Evolutionary conservation across 2,888 invertebrate genomes (phyloP).

Genomic region (Brachycybe producta): DNA sequence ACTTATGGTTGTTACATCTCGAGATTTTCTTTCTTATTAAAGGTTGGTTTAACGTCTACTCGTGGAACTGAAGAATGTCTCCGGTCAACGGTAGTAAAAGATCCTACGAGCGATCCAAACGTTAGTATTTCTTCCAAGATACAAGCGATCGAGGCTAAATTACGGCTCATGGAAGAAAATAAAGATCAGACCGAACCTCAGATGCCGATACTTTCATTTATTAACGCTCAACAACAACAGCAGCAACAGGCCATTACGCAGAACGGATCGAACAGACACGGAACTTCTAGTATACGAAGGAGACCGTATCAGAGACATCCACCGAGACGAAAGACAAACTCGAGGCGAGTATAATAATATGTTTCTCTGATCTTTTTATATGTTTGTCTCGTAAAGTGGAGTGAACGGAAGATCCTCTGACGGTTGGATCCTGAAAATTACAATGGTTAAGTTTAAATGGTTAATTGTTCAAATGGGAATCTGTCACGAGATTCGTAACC

Average conservation of each 20-base stretch:
- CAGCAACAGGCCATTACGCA: too few species aligned
- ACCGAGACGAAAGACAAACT: constrained; percentile 12
- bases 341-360: not conserved
- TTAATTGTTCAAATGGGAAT: not conserved
- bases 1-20: too few species aligned
- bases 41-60: too few species aligned
- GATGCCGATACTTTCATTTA: constrained; percentile 7
- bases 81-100: too few species aligned
- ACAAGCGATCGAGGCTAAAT: constrained; percentile 74
- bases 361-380: not conserved
- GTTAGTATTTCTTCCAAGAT: constrained; percentile 63
- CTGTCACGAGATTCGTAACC: constrained; percentile 47
- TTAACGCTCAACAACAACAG: constrained; percentile 1
- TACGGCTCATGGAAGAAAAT: constrained; percentile 55
- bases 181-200: constrained; percentile 12
- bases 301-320: constrained; percentile 9
- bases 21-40: too few species aligned
- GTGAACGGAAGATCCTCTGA: constrained; percentile 54
- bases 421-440: constrained; percentile 45
- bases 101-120: too few species aligned
- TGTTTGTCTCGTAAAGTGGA: constrained; percentile 44
- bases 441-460: not conserved
- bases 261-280: not conserved
- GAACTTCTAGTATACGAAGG: constrained; percentile 5
- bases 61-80: too few species aligned